A percentile compares a stretch with the other conserved stretches of the same genome.
phyloP scores from a whole-genome alignment of 2,113 vertebrate genomes.

The Oriolus oriolus region DNA sequence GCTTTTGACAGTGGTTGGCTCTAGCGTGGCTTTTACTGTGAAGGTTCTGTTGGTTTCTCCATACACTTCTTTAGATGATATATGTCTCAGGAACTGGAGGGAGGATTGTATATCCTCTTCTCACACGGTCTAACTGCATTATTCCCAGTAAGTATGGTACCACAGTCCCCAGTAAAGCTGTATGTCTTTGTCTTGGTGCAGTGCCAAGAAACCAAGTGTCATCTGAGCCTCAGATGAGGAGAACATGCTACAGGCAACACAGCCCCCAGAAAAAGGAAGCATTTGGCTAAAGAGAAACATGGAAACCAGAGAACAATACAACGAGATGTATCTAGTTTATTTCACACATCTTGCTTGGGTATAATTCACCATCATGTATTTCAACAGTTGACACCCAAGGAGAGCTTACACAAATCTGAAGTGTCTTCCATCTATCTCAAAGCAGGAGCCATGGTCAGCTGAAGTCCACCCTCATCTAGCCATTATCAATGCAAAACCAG shows the following conservation, averaged over 20 bases:
- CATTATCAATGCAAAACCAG: neutral
- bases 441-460: neutral
- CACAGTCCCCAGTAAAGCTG: neutral
- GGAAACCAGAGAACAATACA: neutral
- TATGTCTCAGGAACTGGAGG: neutral
- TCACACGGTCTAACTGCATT: neutral
- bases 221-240: neutral
- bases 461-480: neutral
- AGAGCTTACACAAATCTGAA: neutral
- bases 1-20: neutral
- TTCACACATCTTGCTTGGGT: neutral
- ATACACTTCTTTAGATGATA: neutral
- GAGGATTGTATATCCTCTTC: neutral
- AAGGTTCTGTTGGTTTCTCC: neutral
- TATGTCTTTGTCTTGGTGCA: neutral
- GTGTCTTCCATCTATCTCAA: neutral
- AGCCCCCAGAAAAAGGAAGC: neutral
- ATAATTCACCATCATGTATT: neutral
- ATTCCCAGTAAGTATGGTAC: neutral
- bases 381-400: neutral
- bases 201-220: neutral
- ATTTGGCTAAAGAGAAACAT: neutral
- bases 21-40: neutral
- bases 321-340: neutral
- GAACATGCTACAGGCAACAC: neutral